These are phyloP conservation scores for Yoshiicerus persimilis DNA, from an alignment of 1,140 invertebrate genomes.

Conservation along the genomic window DNA sequence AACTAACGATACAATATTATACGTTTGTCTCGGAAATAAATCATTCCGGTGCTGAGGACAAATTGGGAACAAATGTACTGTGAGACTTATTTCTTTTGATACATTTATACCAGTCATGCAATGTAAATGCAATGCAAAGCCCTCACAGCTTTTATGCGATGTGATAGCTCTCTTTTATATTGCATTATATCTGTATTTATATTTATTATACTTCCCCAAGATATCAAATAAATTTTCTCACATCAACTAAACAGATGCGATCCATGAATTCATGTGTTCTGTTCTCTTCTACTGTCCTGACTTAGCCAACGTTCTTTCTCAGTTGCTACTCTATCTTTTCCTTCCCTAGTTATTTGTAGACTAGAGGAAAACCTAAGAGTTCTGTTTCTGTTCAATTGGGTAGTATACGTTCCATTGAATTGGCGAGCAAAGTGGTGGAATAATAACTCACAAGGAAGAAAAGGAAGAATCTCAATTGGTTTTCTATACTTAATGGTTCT, in stretches of 20 bases:
- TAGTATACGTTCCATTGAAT: neutral
- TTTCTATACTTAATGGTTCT: neutral
- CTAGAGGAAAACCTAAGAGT: neutral
- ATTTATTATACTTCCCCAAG: neutral
- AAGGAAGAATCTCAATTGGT: neutral
- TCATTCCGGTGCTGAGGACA: conserved; percentile 11
- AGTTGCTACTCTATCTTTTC: neutral
- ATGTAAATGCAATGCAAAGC: neutral
- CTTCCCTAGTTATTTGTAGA: neutral
- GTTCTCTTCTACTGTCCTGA: neutral
- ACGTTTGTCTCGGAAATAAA: conserved; percentile 21
- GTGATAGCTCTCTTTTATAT: neutral
- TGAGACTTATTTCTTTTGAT: conserved; percentile 23
- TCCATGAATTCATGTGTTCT: neutral
- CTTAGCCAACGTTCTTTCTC: neutral
- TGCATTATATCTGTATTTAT: neutral
- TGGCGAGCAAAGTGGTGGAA: neutral
- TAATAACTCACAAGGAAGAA: neutral
- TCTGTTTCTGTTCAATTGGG: neutral
- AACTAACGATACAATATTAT: neutral
- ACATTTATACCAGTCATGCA: neutral
- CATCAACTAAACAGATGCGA: conserved; percentile 4
- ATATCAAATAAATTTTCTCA: conserved; percentile 21
- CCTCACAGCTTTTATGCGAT: neutral
- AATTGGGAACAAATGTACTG: conserved; percentile 20